These are phyloP conservation scores for Spinus pinus DNA, from an alignment of 2,797 vertebrate genomes.

Conservation along the genomic window DNA sequence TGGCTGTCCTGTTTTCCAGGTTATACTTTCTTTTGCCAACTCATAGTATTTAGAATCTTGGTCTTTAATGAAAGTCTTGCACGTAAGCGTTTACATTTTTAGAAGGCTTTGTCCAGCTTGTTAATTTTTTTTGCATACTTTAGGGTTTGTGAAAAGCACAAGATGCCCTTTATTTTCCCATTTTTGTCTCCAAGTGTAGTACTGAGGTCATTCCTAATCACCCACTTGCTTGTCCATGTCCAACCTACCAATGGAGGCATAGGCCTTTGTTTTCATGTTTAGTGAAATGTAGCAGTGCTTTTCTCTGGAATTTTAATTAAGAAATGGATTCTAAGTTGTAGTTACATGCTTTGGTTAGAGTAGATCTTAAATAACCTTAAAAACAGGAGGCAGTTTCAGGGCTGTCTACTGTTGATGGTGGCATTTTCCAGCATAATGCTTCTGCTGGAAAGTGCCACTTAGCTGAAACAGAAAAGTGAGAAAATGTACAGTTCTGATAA, in stretches of 20 bases:
- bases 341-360: neutral
- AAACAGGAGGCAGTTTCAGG: neutral
- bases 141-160: neutral
- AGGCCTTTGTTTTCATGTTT: neutral
- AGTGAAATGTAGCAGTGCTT: neutral
- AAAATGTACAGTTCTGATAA: neutral
- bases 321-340: neutral
- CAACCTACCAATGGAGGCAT: neutral
- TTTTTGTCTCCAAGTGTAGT: neutral
- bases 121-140: neutral
- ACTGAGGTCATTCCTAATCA: neutral
- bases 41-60: neutral
- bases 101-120: neutral
- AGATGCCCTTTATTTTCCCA: neutral
- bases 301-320: slow-evolving; percentile 8
- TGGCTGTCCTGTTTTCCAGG: neutral
- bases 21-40: neutral
- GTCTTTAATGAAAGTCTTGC: neutral
- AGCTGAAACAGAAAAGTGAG: slow-evolving; percentile 5
- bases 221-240: neutral
- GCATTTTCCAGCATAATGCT: slow-evolving; percentile 7
- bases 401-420: neutral
- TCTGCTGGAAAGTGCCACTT: slow-evolving; percentile 1
- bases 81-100: neutral
- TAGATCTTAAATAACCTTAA: neutral